phyloP scores from a whole-genome alignment of 1,140 invertebrate genomes.

The Hylaeus volcanicus region DNA sequence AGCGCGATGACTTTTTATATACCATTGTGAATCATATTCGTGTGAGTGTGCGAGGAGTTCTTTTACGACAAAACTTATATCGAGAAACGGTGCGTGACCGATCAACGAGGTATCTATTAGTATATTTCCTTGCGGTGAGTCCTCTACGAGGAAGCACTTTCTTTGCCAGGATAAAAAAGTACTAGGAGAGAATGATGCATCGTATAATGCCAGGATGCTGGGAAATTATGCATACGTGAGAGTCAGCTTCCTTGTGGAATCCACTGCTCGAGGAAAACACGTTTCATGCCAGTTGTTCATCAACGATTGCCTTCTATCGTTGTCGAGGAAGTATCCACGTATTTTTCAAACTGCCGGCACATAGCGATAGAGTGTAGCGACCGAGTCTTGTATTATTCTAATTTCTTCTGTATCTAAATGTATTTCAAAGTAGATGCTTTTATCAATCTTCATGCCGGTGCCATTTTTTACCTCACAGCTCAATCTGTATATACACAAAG shows the following conservation, averaged over 20 bases:
- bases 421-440: background rate
- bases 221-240: constrained; percentile 24
- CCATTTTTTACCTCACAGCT: background rate
- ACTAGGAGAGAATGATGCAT: constrained; percentile 10
- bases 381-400: too few relatives aligned
- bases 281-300: constrained; percentile 1
- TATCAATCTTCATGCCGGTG: background rate
- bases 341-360: too few relatives aligned
- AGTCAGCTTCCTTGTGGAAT: background rate
- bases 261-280: background rate
- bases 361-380: too few relatives aligned
- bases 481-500: too few relatives aligned
- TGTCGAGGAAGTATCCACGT: constrained; percentile 5
- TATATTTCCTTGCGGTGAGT: background rate
- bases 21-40: too few relatives aligned
- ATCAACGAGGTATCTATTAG: constrained; percentile 14
- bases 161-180: constrained; percentile 1
- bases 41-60: background rate
- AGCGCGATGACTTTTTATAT: too few relatives aligned
- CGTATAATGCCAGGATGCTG: background rate
- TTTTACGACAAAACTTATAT: constrained; percentile 25
- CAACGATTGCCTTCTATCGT: constrained; percentile 7
- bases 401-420: too few relatives aligned
- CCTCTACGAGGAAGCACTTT: constrained; percentile 4
- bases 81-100: constrained; percentile 14